These are phyloP conservation scores for Bujurquina vittata DNA, from an alignment of 2,113 vertebrate genomes.

Conservation along the genomic window DNA sequence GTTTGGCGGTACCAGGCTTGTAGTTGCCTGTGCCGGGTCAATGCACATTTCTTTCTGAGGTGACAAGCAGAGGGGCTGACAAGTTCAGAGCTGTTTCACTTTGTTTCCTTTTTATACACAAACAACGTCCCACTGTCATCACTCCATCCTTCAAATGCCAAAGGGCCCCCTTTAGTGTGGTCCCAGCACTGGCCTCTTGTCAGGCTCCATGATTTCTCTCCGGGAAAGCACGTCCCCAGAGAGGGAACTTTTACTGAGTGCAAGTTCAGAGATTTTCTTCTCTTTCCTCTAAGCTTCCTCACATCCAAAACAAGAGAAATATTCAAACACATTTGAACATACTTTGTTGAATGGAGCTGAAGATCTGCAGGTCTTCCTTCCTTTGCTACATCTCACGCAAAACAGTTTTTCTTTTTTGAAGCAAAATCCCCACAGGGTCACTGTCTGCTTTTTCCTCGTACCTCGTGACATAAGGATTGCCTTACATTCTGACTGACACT, in stretches of 20 bases:
- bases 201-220: conserved; percentile 48
- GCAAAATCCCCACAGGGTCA: conserved; percentile 27
- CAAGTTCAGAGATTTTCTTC: conserved; percentile 26
- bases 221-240: conserved; percentile 51
- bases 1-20: conserved; percentile 53
- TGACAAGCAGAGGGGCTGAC: conserved; percentile 59
- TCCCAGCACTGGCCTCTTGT: conserved; percentile 39
- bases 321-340: neutral
- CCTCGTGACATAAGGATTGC: conserved; percentile 60
- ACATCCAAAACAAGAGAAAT: conserved; percentile 7
- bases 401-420: conserved; percentile 2
- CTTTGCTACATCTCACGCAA: neutral
- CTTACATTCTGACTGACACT: conserved; percentile 54
- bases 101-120: conserved; percentile 75
- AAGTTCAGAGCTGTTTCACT: conserved; percentile 74
- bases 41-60: conserved; percentile 60
- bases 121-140: conserved; percentile 77
- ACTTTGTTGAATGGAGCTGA: neutral
- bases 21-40: conserved; percentile 48
- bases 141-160: conserved; percentile 77
- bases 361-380: neutral
- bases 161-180: conserved; percentile 61
- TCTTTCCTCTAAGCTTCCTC: neutral
- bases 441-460: neutral
- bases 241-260: conserved; percentile 38